Evolutionary conservation across 2,888 invertebrate genomes (phyloP), one percentile per base, ranked within the genome.

Genomic region (Leucozona laternaria): DNA sequence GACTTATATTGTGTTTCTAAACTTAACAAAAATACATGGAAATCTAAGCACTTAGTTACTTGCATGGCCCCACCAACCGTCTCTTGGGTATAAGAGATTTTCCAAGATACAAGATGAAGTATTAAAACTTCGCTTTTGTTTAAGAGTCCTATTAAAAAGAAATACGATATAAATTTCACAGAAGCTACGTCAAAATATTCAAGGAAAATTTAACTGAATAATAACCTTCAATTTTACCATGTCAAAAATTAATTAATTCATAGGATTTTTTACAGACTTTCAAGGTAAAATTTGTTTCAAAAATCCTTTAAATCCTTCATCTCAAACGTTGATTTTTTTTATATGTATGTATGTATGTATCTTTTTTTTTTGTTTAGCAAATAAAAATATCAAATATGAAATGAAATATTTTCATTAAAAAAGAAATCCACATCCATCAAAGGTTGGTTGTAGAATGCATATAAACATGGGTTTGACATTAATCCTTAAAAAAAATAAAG

Each of bases 391-490:
- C 7, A 50, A 50, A 15, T 4, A 22, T 6, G 5, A 17, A 8
- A 45, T n/a, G 17, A 22, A 50, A 22, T 50, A 22, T 50, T 50
- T 50, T 50, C 13, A 22, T 22, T 22, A 22, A 5, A 13, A 22
- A 1, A 20, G 15, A 50, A 22, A 22, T 15, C 22, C 50, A 13
- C 2, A 55, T 25, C 25, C 8, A n/a, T 55, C 28, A 28, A 2
- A 28, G 15, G 11, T 31, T 31, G 4, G 6, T 28, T 1, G 6
- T 28, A 55, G 11, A 55, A 55, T 28, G 22, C 7, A n/a, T n/a
- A n/a, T 20, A 31, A 34, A 55, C 57, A 58, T 7, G 11, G 57
- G 57, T 17, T 57, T 57, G 31, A 57, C 57, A 57, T 57, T 57
- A 17, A 57, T 31, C 57, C 57, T 31, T 57, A n/a, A n/a, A 55